Evolutionary conservation across 2,888 invertebrate genomes (phyloP), one percentile per base, ranked within the genome.

Genomic region (Hydrotaea diabolus): DNA sequence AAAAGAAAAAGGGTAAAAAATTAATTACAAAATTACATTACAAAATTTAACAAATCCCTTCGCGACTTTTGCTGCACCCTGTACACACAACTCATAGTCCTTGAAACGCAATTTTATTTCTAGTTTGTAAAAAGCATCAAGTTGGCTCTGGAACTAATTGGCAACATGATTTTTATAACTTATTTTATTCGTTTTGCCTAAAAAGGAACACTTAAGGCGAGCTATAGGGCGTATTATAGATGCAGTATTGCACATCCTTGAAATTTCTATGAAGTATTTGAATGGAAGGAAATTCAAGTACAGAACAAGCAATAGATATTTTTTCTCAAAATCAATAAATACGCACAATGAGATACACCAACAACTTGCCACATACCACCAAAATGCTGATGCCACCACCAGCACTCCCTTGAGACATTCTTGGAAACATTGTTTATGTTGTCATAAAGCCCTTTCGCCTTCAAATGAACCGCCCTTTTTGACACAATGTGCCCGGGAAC

Each of bases 241-340:
- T n/a, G n/a, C n/a, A n/a, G n/a, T n/a, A n/a, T n/a, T 46, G 8
- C 13, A 39, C 39, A 13, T 11, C 3, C 39, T 8, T 8, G 36
- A 36, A 39, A 39, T 39, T 31, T 31, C 3, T 43, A 9, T 3
- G 5, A 43, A 43, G 43, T 43, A 43, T 43, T 43, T 43, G 15
- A 7, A 13, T 31, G 2, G 2, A 2, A 31, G 3, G 43, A 43
- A 43, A 43, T 7, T 3, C 43, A 43, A 43, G 53, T 53, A 53
- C 2, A 3, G 8, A 53, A 53, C 2, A 21, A 11, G 31, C 7
- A 19, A 55, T 13, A 21, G 26, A 59, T 23, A 31, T 31, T 31
- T 31, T 31, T 59, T 59, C 59, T 59, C 26, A 26, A 59, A 59
- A 59, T 59, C 26, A 59, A 59, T 59, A 59, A 59, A 59, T 59